Percentiles rank a stretch among this genome's conserved stretches.
Evolutionary conservation across 2,113 vertebrate genomes (phyloP).

Genomic region (Malaclemys terrapin): DNA sequence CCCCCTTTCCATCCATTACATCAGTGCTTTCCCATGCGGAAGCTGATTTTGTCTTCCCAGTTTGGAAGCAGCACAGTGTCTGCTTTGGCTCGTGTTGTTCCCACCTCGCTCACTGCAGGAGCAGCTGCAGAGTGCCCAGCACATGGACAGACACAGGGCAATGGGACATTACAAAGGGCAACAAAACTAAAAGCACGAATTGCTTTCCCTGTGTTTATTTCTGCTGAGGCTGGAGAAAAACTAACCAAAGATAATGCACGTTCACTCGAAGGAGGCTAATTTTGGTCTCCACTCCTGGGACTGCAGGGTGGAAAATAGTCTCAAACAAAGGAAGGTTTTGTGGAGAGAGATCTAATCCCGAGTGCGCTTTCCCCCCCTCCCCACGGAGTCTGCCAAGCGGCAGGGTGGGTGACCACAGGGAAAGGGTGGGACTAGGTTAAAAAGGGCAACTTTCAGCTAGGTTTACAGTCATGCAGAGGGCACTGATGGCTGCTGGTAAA

Average conservation of each 20-base stretch:
- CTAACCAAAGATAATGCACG: conserved; percentile 14
- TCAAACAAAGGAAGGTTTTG: conserved; percentile 74
- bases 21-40: background rate
- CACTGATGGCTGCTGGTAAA: conserved; percentile 82
- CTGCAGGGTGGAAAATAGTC: conserved; percentile 65
- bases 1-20: background rate
- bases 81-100: background rate
- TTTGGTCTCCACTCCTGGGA: conserved; percentile 50
- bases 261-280: conserved; percentile 46
- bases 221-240: conserved; percentile 33
- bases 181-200: background rate
- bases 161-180: conserved; percentile 10
- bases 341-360: conserved; percentile 62
- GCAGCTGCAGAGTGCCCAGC: background rate
- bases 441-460: conserved; percentile 71
- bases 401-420: conserved; percentile 76
- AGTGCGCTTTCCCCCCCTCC: conserved; percentile 34
- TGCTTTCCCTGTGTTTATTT: conserved; percentile 12
- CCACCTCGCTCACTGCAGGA: conserved; percentile 15
- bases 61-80: background rate
- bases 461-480: conserved; percentile 74
- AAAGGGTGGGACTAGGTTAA: conserved; percentile 72
- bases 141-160: background rate
- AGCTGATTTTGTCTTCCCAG: background rate
- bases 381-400: conserved; percentile 62